These are phyloP conservation scores for Schizothorax lantsangensis DNA, from an alignment of 2,797 vertebrate genomes.

Conservation along the genomic window DNA sequence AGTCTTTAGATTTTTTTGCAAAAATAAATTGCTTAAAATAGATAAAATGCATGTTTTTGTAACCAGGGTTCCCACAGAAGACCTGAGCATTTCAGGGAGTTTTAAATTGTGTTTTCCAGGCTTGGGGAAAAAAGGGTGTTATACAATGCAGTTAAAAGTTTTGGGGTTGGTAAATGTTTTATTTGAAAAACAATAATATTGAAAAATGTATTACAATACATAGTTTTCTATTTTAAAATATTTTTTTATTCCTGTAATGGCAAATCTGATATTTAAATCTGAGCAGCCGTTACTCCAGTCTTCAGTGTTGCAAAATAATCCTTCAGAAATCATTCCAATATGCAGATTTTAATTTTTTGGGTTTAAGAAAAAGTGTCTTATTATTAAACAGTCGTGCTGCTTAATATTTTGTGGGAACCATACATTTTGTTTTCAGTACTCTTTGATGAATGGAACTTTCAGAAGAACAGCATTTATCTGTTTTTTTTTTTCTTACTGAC, in stretches of 20 bases:
- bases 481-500: background rate
- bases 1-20: background rate
- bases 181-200: background rate
- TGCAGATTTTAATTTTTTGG: background rate
- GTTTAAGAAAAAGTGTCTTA: too few relatives aligned
- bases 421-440: too few relatives aligned
- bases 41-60: background rate
- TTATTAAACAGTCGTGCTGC: too few relatives aligned
- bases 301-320: background rate
- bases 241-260: background rate
- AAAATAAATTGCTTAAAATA: background rate
- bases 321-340: background rate
- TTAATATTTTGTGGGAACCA: too few relatives aligned
- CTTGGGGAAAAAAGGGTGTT: background rate
- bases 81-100: background rate
- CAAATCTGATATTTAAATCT: too few relatives aligned
- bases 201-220: background rate
- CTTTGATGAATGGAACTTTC: background rate
- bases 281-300: background rate
- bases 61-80: conserved; percentile 5
- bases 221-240: background rate
- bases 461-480: background rate
- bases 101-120: background rate
- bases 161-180: background rate
- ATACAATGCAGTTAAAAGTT: background rate